phyloP scores from a whole-genome alignment of 2,113 vertebrate genomes.

The Notarius lentiginosus region DNA sequence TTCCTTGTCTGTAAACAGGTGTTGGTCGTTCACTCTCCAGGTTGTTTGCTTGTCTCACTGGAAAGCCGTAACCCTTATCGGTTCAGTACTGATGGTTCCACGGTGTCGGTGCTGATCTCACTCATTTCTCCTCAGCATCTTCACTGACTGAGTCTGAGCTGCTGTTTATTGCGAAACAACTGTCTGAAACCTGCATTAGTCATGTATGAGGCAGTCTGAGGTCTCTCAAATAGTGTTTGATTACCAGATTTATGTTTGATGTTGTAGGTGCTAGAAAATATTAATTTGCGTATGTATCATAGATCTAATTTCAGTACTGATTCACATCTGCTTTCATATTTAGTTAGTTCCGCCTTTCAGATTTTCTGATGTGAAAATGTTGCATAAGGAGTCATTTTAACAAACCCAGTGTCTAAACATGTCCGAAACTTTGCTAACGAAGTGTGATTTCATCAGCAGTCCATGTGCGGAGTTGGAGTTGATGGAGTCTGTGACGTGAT shows the following conservation, averaged over 20 bases:
- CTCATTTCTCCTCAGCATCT: constrained; percentile 1
- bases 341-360: too few relatives aligned
- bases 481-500: background rate
- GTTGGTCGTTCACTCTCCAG: constrained; percentile 11
- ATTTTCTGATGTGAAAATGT: background rate
- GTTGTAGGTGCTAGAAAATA: too few relatives aligned
- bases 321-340: too few relatives aligned
- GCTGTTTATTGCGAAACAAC: background rate
- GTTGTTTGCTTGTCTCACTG: constrained; percentile 26
- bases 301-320: too few relatives aligned
- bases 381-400: background rate
- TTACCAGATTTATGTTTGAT: too few relatives aligned
- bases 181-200: background rate
- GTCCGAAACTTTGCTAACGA: background rate
- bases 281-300: too few relatives aligned
- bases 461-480: background rate
- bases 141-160: background rate
- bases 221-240: too few relatives aligned
- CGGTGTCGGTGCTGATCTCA: background rate
- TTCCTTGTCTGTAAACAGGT: background rate
- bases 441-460: background rate
- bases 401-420: background rate
- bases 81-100: constrained; percentile 5
- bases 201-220: background rate
- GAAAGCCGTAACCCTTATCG: constrained; percentile 35